Evolutionary conservation across 2,888 invertebrate genomes (phyloP), one percentile per base, ranked within the genome.

Genomic region (Troides aeacus): DNA sequence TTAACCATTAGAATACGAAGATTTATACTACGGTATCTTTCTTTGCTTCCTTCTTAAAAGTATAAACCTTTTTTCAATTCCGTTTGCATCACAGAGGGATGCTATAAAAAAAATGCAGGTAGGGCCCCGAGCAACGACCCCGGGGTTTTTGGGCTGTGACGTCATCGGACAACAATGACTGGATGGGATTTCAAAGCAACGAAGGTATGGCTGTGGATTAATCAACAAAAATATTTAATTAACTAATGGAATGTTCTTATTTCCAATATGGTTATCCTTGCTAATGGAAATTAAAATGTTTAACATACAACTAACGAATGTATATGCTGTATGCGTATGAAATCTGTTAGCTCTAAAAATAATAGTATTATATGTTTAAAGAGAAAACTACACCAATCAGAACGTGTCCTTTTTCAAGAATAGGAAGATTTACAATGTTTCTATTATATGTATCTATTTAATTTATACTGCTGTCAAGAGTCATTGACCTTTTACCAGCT

Each of bases 401-500:
- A n/a, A 18, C 5, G 6, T 4, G 46, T 46, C 15, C 15, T 63
- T 62, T 69, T 53, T 62, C 65, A 17, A 57, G 68, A 70, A 62
- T 5, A 57, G 23, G 57, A 76, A 72, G 77, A 74, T 81, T 80
- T 86, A 90, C 87, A 90, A 89, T 88, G 85, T 87, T 84, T 66
- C 84, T 84, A 78, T 83, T 79, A 86, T 85, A 86, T 90, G 86
- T 90, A 84, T 85, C 85, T 86, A 83, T 87, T 89, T 88, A 92
- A 89, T 92, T 92, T 88, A 91, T 92, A 88, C 88, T 87, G 88
- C 84, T 83, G 79, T 78, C 71, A 74, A 80, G 82, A 82, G 90
- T 90, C 92, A 79, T 82, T 87, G 90, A 91, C 89, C 92, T 86
- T 82, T 81, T 80, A 83, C 85, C 92, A 92, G 91, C 91, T 92